Evolutionary conservation across 1,140 invertebrate species (phyloP).

Genomic region (Heterodera schachtii): DNA sequence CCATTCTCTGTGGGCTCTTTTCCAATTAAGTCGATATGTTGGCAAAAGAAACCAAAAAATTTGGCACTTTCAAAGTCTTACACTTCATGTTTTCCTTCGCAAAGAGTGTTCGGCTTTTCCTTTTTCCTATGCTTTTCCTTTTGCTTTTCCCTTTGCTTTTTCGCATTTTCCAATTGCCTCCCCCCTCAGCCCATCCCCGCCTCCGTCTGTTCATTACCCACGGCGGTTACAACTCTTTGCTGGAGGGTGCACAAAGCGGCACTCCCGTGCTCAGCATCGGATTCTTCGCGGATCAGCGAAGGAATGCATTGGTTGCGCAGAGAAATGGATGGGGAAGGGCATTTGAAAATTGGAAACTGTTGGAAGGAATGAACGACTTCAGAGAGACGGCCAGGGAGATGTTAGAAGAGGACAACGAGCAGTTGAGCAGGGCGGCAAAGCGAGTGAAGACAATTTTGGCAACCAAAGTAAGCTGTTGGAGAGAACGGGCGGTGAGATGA

Average conservation of each 20-base stretch:
- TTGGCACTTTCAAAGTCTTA: no score
- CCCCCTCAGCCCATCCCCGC: slow-evolving; percentile 13
- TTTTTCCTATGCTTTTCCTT: no score
- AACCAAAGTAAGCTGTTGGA: slow-evolving; percentile 2
- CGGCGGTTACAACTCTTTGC: slow-evolving; percentile 34
- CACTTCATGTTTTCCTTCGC: no score
- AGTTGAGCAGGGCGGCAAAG: neutral
- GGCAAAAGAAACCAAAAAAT: no score
- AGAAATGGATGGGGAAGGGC: slow-evolving; percentile 35
- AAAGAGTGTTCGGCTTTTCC: no score
- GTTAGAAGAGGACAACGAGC: neutral
- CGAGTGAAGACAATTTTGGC: slow-evolving; percentile 15
- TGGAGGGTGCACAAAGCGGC: slow-evolving; percentile 12
- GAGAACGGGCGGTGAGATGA: neutral
- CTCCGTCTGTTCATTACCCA: slow-evolving; percentile 32
- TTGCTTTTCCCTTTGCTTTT: no score
- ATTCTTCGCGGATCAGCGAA: slow-evolving; percentile 35
- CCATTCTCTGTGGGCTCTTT: slow-evolving; percentile 19
- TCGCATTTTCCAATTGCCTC: no score
- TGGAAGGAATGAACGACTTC: neutral
- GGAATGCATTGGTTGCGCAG: slow-evolving; percentile 26
- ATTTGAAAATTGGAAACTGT: slow-evolving; percentile 21
- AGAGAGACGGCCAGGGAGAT: neutral
- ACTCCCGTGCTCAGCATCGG: slow-evolving; percentile 25
- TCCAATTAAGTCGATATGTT: no score